Evolutionary conservation across 2,888 invertebrate species (phyloP), one percentile per base, ranked within the genome.

Genomic region (Andrena hattorfiana): DNA sequence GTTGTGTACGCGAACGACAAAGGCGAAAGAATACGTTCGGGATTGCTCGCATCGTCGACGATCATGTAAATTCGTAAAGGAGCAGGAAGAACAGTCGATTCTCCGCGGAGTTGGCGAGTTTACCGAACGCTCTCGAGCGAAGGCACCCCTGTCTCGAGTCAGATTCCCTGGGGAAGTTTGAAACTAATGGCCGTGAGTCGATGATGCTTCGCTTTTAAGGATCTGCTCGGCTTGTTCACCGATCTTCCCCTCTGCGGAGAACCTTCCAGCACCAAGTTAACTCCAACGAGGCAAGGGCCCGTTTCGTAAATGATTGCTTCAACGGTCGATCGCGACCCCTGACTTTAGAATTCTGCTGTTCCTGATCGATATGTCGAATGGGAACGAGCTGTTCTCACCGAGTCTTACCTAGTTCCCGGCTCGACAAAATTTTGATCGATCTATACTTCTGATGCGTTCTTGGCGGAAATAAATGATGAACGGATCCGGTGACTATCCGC

Each of bases 191-290:
- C 51, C 77, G 49, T 63, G 68, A 75, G 62, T 81, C 85, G 81
- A 86, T 83, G 83, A 83, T 76, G 79, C 81, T 78, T 73, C 73
- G 72, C 80, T 85, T 85, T 83, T 77, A 80, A 85, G 69, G 77
- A 77, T 72, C 73, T 59, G 66, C 42, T 59, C 63, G 63, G 32
- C 59, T 69, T 74, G 60, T 70, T 63, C 68, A 26, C 69, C 59
- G 64, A 60, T 68, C 72, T 30, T 74, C 35, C 35, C 48, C 48
- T 13, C 60, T 59, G n/a, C 49, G 30, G 59, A 62, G 56, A 28
- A 63, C 54, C 48, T 42, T 68, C 56, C n/a, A 59, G 32, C 70
- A 64, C 51, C 28, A 70, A 63, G 78, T 72, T 66, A 74, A 75
- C 48, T 56, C 62, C 42, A 42, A 20, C 48, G 49, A 73, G 49